Evolutionary conservation across 2,888 invertebrate genomes (phyloP).

Genomic region (Phalera bucephala): DNA sequence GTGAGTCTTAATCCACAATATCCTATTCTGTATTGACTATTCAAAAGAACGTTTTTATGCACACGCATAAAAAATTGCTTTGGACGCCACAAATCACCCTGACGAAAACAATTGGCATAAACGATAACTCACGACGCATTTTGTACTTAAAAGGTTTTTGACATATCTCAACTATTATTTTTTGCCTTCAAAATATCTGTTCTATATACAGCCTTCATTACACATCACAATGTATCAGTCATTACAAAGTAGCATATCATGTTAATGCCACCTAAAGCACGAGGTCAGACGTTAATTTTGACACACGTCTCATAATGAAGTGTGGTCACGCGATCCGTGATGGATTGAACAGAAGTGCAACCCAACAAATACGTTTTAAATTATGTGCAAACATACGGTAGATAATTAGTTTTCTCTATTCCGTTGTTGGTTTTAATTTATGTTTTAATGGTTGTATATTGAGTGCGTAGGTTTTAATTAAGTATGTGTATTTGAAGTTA

Average conservation of each 20-base stretch:
- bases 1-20: no score
- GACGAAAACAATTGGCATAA: no score
- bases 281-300: constrained; percentile 50
- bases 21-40: no score
- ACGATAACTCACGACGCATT: background rate
- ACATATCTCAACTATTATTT: no score
- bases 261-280: constrained; percentile 34
- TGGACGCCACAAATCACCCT: no score
- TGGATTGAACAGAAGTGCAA: constrained; percentile 24
- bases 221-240: constrained; percentile 9
- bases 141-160: background rate
- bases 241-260: constrained; percentile 17
- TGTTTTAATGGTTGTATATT: constrained; percentile 15
- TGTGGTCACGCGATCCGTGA: constrained; percentile 45
- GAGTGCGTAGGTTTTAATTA: constrained; percentile 28
- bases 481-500: constrained; percentile 21
- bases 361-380: constrained; percentile 31
- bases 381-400: constrained; percentile 27
- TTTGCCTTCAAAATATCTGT: no score
- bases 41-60: no score
- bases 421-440: constrained; percentile 33
- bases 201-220: constrained; percentile 3
- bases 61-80: no score
- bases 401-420: constrained; percentile 26
- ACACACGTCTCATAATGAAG: constrained; percentile 50